These are phyloP conservation scores for Anas platyrhynchos DNA, from an alignment of 2,113 vertebrate genomes.

Conservation along the genomic window DNA sequence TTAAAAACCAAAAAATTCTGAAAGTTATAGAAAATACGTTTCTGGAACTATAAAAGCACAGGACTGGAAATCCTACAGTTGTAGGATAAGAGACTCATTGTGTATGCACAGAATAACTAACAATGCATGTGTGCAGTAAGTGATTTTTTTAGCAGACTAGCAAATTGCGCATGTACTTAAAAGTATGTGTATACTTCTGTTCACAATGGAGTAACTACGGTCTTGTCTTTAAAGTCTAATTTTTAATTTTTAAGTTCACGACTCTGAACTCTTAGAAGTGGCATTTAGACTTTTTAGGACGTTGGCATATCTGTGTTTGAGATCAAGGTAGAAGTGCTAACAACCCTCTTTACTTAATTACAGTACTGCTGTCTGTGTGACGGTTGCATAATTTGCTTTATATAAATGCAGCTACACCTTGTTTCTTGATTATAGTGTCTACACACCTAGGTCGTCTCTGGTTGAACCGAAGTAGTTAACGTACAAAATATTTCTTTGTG, in stretches of 20 bases:
- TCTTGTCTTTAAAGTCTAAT: neutral
- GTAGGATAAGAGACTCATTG: neutral
- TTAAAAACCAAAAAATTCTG: neutral
- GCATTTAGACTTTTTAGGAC: neutral
- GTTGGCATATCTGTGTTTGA: neutral
- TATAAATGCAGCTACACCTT: neutral
- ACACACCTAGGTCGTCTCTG: neutral
- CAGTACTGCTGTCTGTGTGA: neutral
- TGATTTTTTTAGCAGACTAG: neutral
- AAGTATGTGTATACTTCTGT: neutral
- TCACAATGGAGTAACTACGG: neutral
- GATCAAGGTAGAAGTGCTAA: constrained; percentile 6
- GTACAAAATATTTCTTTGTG: constrained; percentile 1
- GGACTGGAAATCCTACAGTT: neutral
- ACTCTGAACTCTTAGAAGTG: constrained; percentile 3
- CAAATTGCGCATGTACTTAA: neutral
- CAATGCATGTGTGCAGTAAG: neutral
- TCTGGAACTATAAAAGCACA: neutral
- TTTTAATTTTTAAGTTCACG: neutral
- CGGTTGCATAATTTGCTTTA: neutral
- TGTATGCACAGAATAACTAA: neutral
- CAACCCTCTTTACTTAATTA: neutral
- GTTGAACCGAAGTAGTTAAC: neutral
- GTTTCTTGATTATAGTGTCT: neutral
- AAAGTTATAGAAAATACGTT: neutral